Evolutionary conservation across 2,113 vertebrate species (phyloP), one percentile per base, ranked within the genome.

Genomic region (Carassius auratus): DNA sequence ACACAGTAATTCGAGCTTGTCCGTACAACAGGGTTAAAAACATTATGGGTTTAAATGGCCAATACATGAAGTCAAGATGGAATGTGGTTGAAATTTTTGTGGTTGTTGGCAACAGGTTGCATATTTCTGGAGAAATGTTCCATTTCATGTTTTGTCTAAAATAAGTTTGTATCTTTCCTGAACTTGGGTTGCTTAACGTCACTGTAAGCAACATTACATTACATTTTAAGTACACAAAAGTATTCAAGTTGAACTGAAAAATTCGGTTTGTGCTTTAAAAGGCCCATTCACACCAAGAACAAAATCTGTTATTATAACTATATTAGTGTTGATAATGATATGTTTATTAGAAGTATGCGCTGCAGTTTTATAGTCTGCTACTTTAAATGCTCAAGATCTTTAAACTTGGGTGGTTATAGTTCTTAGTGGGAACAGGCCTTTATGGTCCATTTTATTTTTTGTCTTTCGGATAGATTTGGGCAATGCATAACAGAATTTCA

Each of bases 31-130:
- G 8, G 45, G 42, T 10, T 9, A 10, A 45, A 45, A 30, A 6
- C 86, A 91, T 89, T 87, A 90, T 88, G 42, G 81, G 55, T 78
- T 82, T 73, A 88, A 87, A 86, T 42, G 73, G 79, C 81, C 78
- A 76, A 87, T 87, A 89, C 50, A 42, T 68, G 66, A 30, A 48
- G 14, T 68, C 30, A 17, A 3, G 66, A 68, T 19, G 30, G 14
- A 36, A 17, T 36, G 30, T 36, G 30, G 17, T 36, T 36, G 0
- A 36, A 15, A 19, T 36, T 8, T 30, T 17, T 9, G 66, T 68
- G 1, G 3, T 36, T 68, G 30, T 33, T 68, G 66, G 7, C 66
- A 68, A 17, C 30, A 33, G 30, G 66, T 36, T 8, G 66, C 15
- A 68, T 36, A 55, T 55, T 55, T 36, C 15, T 17, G 14, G 30